Percentiles rank a stretch among this genome's conserved stretches.
These are phyloP conservation scores for Astatotilapia flaviijosephi DNA, from an alignment of 2,113 vertebrate species.

Conservation along the genomic window DNA sequence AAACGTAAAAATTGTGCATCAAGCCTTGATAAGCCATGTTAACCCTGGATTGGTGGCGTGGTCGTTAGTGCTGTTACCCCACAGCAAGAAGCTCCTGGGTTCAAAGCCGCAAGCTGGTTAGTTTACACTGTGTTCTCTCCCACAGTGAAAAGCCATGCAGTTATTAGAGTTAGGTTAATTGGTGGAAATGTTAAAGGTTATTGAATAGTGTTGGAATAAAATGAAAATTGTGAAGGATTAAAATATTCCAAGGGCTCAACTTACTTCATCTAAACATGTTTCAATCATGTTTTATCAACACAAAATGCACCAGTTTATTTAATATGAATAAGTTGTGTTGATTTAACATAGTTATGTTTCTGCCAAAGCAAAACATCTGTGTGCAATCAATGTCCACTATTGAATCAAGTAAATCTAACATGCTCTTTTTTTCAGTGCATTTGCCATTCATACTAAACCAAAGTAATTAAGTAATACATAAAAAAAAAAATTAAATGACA, in stretches of 20 bases:
- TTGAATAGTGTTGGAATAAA: background rate
- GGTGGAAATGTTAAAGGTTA: background rate
- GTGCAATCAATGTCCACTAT: background rate
- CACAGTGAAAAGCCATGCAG: background rate
- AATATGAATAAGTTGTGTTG: background rate
- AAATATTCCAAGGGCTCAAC: background rate
- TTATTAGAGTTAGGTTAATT: background rate
- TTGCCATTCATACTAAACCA: background rate
- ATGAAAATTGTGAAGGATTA: background rate
- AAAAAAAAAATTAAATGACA: background rate
- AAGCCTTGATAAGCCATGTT: background rate
- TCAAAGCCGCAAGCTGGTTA: background rate
- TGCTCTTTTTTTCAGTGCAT: background rate
- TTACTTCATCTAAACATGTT: background rate
- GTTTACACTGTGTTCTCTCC: background rate
- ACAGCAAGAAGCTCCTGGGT: background rate
- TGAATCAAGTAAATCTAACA: background rate
- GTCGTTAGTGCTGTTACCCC: background rate
- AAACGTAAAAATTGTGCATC: background rate
- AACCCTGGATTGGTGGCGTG: background rate
- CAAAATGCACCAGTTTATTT: background rate
- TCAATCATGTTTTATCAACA: background rate
- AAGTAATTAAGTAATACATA: background rate
- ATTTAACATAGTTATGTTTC: background rate
- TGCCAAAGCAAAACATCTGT: background rate